Evolutionary conservation across 2,797 vertebrate genomes (phyloP).

Genomic region (Cottoperca gobio): DNA sequence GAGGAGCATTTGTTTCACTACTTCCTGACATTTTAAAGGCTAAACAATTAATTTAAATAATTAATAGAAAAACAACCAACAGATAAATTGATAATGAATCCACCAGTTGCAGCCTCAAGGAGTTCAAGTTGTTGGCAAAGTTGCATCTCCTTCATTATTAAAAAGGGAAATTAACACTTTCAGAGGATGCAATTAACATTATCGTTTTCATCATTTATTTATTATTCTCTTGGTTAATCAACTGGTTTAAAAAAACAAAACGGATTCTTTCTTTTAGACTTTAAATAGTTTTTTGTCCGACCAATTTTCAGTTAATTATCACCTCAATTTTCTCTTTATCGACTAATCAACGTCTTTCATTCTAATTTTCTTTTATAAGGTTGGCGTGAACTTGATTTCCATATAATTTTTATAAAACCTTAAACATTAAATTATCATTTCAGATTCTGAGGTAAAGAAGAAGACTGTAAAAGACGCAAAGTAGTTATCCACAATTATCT

Average conservation of each 20-base stretch:
- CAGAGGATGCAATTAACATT: not conserved
- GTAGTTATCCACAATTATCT: constrained; percentile 67
- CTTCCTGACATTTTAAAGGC: not conserved
- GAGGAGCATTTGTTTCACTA: not conserved
- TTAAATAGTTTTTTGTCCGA: not conserved
- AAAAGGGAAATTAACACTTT: not conserved
- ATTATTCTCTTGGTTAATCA: not conserved
- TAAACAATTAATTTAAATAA: not conserved
- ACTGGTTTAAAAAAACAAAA: not conserved
- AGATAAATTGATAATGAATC: not conserved
- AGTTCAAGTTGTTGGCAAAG: not conserved
- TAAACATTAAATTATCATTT: not conserved
- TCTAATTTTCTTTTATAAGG: not conserved
- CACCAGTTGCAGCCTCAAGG: not conserved
- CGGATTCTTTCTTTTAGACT: too few relatives aligned
- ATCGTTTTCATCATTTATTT: not conserved
- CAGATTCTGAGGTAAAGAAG: constrained; percentile 1
- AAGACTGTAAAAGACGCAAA: constrained; percentile 20
- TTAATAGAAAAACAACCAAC: not conserved
- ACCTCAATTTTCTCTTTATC: not conserved
- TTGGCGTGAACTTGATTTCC: not conserved
- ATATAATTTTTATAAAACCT: not conserved
- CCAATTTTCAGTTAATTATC: not conserved
- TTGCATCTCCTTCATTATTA: not conserved
- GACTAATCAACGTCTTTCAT: not conserved